phyloP scores from a whole-genome alignment of 2,113 vertebrate genomes.

The Halichoerus grypus region DNA sequence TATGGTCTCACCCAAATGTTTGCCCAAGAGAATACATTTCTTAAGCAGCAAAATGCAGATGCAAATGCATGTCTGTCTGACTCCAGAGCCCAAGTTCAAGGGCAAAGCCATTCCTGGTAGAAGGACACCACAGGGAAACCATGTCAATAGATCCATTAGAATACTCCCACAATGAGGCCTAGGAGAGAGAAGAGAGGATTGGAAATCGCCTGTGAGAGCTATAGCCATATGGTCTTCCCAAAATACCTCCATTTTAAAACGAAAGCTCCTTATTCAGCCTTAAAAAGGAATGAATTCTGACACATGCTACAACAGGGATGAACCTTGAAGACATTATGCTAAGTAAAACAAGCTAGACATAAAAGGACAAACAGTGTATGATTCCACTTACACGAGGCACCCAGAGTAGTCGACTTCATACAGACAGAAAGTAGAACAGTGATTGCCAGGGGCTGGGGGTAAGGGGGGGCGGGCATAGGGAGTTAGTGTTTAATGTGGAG shows the following conservation, averaged over 20 bases:
- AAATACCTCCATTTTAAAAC: conserved; percentile 71
- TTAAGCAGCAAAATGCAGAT: background rate
- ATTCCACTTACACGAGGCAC: background rate
- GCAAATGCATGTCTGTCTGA: background rate
- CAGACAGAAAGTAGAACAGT: background rate
- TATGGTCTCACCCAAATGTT: background rate
- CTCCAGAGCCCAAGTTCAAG: conserved; percentile 36
- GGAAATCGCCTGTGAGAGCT: conserved; percentile 51
- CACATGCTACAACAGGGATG: conserved; percentile 10
- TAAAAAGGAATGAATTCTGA: conserved; percentile 60
- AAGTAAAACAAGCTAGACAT: background rate
- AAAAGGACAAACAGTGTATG: background rate
- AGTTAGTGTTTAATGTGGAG: background rate
- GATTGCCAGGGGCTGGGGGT: background rate
- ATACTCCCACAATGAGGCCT: conserved; percentile 42
- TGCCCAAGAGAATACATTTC: background rate
- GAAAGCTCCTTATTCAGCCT: conserved; percentile 64
- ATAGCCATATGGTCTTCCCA: conserved; percentile 59
- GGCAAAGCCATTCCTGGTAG: conserved; percentile 13
- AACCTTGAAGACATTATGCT: conserved; percentile 17
- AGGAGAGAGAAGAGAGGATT: background rate
- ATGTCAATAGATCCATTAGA: background rate
- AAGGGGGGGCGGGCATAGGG: accelerated
- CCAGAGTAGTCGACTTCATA: background rate
- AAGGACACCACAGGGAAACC: background rate